phyloP scores from a whole-genome alignment of 2,888 invertebrate genomes.

The Dryobotodes eremita region DNA sequence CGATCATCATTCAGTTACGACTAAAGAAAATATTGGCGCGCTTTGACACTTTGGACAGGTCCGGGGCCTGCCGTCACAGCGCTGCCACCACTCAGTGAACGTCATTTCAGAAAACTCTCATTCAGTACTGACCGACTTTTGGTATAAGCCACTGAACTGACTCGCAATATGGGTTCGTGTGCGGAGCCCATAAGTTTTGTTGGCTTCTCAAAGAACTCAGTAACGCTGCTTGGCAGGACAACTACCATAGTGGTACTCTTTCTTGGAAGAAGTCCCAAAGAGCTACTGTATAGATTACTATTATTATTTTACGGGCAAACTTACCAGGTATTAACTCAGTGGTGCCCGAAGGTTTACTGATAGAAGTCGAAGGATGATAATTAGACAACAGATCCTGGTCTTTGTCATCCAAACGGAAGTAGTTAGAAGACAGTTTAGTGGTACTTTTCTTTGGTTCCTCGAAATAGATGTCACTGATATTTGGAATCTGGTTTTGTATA shows the following conservation, averaged over 20 bases:
- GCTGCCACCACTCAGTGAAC: too few relatives aligned
- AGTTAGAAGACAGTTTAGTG: neutral
- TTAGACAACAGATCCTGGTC: constrained; percentile 37
- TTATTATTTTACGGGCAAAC: neutral
- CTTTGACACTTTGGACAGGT: neutral
- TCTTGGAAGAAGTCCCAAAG: neutral
- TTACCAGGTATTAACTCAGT: neutral
- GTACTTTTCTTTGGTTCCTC: neutral
- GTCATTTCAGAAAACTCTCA: neutral
- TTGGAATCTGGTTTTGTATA: constrained; percentile 75
- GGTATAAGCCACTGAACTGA: neutral
- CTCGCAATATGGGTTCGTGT: neutral
- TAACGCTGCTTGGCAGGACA: neutral
- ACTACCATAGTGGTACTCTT: neutral
- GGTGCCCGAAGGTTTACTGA: neutral
- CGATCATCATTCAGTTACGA: neutral
- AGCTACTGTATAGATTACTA: neutral
- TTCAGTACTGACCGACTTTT: neutral
- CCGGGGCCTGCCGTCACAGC: neutral
- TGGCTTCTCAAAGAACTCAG: neutral
- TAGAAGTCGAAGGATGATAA: neutral
- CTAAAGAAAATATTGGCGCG: neutral
- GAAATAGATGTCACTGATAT: constrained; percentile 67
- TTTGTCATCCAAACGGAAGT: constrained; percentile 38
- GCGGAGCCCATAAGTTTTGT: neutral